A percentile compares a stretch with the other conserved stretches of the same genome.
These are phyloP conservation scores for Eledona agricola DNA, from an alignment of 2,888 invertebrate genomes.

Conservation along the genomic window DNA sequence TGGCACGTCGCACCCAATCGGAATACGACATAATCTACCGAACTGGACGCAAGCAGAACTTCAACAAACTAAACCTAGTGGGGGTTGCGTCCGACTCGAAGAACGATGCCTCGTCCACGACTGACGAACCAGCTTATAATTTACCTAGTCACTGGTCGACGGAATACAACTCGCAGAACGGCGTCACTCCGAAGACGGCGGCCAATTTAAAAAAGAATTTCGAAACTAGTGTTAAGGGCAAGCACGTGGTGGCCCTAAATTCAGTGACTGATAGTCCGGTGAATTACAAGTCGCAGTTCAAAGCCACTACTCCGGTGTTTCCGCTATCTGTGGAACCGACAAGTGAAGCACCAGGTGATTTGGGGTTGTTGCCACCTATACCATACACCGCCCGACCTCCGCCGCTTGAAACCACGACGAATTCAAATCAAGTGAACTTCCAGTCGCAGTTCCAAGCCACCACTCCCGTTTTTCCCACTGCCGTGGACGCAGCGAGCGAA, in stretches of 20 bases:
- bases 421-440: slow-evolving; percentile 29
- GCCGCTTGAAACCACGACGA: background rate
- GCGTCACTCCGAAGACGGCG: slow-evolving; percentile 15
- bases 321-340: slow-evolving; percentile 39
- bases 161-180: slow-evolving; percentile 49
- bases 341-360: slow-evolving; percentile 10
- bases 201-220: slow-evolving; percentile 14
- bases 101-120: slow-evolving; percentile 61
- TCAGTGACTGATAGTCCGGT: slow-evolving; percentile 24
- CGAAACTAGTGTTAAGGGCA: slow-evolving; percentile 9
- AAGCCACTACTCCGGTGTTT: slow-evolving; percentile 49
- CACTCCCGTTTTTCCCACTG: slow-evolving; percentile 51
- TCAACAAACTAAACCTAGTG: slow-evolving; percentile 59
- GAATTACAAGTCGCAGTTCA: slow-evolving; percentile 45
- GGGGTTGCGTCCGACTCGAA: slow-evolving; percentile 63
- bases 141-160: slow-evolving; percentile 69
- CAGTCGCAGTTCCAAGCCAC: slow-evolving; percentile 45
- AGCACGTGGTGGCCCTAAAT: slow-evolving; percentile 5
- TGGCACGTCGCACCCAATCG: slow-evolving; percentile 64
- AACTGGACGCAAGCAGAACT: slow-evolving; percentile 41
- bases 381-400: background rate
- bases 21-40: slow-evolving; percentile 55
- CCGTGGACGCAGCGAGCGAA: slow-evolving; percentile 48
- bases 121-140: slow-evolving; percentile 64
- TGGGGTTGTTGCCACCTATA: slow-evolving; percentile 33